phyloP scores from a whole-genome alignment of 2,888 invertebrate genomes.

The Euplagia quadripunctaria region DNA sequence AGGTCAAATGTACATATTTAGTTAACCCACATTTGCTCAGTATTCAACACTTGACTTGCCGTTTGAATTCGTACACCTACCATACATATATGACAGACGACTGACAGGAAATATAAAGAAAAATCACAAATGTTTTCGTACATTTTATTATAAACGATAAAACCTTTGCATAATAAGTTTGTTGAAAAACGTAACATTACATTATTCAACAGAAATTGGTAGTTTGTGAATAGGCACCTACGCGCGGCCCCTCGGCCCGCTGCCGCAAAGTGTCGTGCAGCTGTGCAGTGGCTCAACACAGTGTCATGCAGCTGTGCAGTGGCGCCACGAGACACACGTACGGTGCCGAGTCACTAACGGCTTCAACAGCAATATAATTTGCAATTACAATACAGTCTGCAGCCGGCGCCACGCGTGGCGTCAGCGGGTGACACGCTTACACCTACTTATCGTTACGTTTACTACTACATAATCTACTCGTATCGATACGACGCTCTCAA shows the following conservation, averaged over 20 bases:
- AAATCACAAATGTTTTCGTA: constrained; percentile 46
- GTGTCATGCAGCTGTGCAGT: not conserved
- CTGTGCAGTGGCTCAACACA: no score
- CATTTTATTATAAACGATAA: constrained; percentile 84
- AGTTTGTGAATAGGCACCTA: constrained; percentile 29
- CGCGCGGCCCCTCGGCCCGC: constrained; percentile 10
- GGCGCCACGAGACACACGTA: not conserved
- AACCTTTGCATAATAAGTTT: constrained; percentile 73
- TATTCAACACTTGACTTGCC: no score
- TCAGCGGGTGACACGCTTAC: not conserved
- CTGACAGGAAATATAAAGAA: constrained; percentile 18
- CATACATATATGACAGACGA: no score
- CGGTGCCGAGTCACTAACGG: constrained; percentile 28
- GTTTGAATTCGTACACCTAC: no score
- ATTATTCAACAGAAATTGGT: constrained; percentile 61
- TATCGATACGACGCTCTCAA: constrained; percentile 2
- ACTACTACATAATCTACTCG: not conserved
- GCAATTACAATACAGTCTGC: constrained; percentile 35
- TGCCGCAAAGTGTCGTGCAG: no score
- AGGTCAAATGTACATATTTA: no score
- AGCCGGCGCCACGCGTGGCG: not conserved
- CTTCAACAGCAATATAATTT: constrained; percentile 47
- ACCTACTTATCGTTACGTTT: not conserved
- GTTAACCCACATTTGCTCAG: no score
- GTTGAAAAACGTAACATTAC: constrained; percentile 78